phyloP scores from a whole-genome alignment of 2,888 invertebrate genomes.

The Cheilosia pagana region DNA sequence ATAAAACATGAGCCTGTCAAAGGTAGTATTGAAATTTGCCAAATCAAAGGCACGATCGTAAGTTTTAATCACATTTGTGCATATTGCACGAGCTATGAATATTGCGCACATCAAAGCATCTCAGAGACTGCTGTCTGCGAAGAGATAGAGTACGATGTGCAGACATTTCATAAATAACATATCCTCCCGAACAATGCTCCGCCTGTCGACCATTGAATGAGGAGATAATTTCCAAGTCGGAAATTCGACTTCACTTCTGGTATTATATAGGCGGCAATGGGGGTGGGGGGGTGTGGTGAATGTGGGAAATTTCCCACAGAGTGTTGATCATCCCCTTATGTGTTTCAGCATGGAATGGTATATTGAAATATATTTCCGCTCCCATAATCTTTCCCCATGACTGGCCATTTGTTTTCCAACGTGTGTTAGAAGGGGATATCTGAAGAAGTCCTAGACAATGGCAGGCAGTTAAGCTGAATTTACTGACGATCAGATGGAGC shows the following conservation, averaged over 20 bases:
- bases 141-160: neutral
- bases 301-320: neutral
- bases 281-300: neutral
- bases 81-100: too few relatives aligned
- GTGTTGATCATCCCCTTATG: too few relatives aligned
- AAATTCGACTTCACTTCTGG: neutral
- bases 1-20: neutral
- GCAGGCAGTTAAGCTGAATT: neutral
- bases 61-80: slow-evolving; percentile 14
- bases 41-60: neutral
- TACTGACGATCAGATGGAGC: neutral
- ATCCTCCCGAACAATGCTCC: neutral
- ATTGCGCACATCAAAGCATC: neutral
- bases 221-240: slow-evolving; percentile 10
- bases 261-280: neutral
- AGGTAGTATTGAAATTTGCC: neutral
- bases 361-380: neutral
- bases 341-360: neutral
- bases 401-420: neutral
- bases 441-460: neutral
- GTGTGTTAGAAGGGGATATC: neutral
- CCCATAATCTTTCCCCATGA: neutral
- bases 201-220: neutral
- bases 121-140: neutral
- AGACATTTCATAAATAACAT: neutral